Base-by-base conservation (phyloP, 2,797 vertebrate genomes). In the Clarias pachynema region DNA sequence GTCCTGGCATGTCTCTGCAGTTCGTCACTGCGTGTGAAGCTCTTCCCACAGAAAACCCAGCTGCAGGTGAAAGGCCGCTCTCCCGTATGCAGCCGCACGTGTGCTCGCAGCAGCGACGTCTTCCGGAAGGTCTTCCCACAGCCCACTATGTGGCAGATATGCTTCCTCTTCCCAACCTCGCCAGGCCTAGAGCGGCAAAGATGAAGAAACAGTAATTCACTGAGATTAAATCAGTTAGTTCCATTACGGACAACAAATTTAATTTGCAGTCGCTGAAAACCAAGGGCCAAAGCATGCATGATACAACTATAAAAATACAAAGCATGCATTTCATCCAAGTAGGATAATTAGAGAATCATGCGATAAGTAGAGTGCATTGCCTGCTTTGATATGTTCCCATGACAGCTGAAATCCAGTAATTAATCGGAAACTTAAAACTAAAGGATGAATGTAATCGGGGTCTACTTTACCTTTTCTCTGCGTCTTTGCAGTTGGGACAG, bases 401-500 rank as follows among this genome's bases (percentile, higher is more conserved):
- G 26, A 68, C 29, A 10, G 40, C 70, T 73, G 12, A 44, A 73
- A 24, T 49, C 24, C 37, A 15, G 40, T 49, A n/a, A 24, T 15
- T 24, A 2, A 70, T 22, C 31, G 10, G 18, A 12, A 37, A 9
- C 16, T 44, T 44, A 44, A 66, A 5, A 10, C 8, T n/a, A 63
- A 8, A 12, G 31, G 31, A 69, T 69, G 68, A 22, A 29, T 34
- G 5, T 70, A 79, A 14, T 26, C 29, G 18, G 22, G 22, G 24
- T 26, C 10, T 72, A 26, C 31, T 88, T 94, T 89, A 97, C 98
- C 97, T 95, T 89, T 98, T 99, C 81, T 99, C 98, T 10, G 97
- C 96, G 0, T 99, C 98, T 94, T 99, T 99, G 93, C 98, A 99
- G 95, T 99, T 99, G 89, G 98, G 98, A 86, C 98, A 99, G 37